Conservation (phyloP, 2,888 invertebrate species). For the Esperia sulphurella region DNA sequence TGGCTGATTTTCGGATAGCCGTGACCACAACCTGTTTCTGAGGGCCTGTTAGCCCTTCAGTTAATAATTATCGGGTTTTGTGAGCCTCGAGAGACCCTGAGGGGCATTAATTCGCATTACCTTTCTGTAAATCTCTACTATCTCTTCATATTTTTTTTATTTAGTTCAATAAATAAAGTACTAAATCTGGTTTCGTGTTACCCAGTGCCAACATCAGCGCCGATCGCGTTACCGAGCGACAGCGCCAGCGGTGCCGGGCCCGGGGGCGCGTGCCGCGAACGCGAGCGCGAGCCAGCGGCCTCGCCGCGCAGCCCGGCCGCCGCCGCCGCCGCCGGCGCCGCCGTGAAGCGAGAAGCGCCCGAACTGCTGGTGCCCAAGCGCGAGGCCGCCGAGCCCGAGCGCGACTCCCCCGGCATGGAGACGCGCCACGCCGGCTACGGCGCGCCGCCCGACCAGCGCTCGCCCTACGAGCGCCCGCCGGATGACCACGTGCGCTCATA, state of each 20-base stretch:
- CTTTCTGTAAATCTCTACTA: too few species aligned
- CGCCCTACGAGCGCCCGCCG: conserved; percentile 84
- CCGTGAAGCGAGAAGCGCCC: conserved; percentile 69
- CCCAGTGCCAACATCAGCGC: conserved; percentile 30
- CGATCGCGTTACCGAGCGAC: conserved; percentile 23
- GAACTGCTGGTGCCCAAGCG: conserved; percentile 84
- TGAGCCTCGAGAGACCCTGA: too few species aligned
- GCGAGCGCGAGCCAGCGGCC: conserved; percentile 43
- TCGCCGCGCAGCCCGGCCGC: conserved; percentile 54
- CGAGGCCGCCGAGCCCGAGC: conserved; percentile 81
- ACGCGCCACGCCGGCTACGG: conserved; percentile 82
- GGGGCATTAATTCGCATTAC: too few species aligned
- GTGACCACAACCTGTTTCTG: too few species aligned
- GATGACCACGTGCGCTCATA: conserved; percentile 81
- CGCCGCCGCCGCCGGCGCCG: conserved; percentile 54
- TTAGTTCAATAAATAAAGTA: too few species aligned
- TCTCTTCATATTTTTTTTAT: too few species aligned
- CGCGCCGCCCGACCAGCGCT: conserved; percentile 83
- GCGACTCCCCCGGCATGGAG: conserved; percentile 88
- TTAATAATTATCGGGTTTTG: too few species aligned
- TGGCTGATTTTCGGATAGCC: too few species aligned
- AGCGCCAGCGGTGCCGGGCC: conserved; percentile 14
- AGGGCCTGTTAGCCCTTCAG: too few species aligned
- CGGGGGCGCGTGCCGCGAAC: conserved; percentile 27
- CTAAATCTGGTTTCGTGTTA: background rate